Percentiles rank a stretch among this genome's conserved stretches.
Evolutionary conservation across 2,797 vertebrate genomes (phyloP).

Genomic region (Mus minutoides): DNA sequence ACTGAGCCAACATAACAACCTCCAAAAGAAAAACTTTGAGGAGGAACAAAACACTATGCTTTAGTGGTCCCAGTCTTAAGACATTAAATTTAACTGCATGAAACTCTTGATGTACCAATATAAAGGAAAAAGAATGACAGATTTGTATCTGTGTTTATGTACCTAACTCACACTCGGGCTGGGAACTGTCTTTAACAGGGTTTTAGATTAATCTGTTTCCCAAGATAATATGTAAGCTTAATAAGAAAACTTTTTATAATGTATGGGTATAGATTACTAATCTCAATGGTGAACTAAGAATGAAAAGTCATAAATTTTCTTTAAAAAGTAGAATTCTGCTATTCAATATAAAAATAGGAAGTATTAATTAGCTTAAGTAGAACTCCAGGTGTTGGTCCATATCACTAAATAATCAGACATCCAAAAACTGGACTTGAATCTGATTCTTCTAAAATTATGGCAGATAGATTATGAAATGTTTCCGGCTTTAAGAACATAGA

Average conservation of each 20-base stretch:
- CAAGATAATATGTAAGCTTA: conserved; percentile 9
- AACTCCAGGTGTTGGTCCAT: conserved; percentile 22
- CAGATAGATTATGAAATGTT: conserved; percentile 43
- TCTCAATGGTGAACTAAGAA: conserved; percentile 43
- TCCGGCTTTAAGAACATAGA: conserved; percentile 55
- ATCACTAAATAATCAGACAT: conserved; percentile 40
- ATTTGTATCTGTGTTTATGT: neutral
- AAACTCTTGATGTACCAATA: neutral
- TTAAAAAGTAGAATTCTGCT: neutral
- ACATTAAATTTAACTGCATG: conserved; percentile 19
- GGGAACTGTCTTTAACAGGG: conserved; percentile 23
- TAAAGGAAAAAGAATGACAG: neutral
- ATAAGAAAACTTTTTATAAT: neutral
- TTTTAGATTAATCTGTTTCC: conserved; percentile 44
- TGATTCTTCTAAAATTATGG: conserved; percentile 44
- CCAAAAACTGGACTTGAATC: neutral
- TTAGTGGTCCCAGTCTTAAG: conserved; percentile 35
- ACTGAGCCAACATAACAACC: neutral
- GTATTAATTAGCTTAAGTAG: conserved; percentile 11
- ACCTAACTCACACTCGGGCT: neutral
- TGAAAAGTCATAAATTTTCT: conserved; percentile 39
- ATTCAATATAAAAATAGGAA: conserved; percentile 54
- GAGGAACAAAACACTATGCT: neutral
- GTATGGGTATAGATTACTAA: conserved; percentile 1
- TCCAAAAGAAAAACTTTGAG: conserved; percentile 51